Evolutionary conservation across 2,113 vertebrate species (phyloP).

Genomic region (Podiceps cristatus): DNA sequence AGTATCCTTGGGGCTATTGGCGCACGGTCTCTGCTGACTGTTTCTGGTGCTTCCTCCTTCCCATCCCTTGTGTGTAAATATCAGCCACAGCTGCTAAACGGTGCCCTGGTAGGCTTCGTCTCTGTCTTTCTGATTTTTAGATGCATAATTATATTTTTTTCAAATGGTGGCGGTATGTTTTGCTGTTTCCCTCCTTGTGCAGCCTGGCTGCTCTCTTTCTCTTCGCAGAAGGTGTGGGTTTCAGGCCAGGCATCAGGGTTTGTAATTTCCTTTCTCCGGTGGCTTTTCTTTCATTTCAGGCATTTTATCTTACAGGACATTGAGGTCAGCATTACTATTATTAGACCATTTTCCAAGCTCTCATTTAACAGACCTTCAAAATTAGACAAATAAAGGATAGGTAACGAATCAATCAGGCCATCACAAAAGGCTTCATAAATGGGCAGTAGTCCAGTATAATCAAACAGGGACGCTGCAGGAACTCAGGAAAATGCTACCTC

Average conservation of each 20-base stretch:
- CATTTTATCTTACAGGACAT: not conserved
- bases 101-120: not conserved
- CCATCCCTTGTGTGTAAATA: not conserved
- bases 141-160: not conserved
- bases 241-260: not conserved
- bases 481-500: not conserved
- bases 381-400: not conserved
- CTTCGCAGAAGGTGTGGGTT: not conserved
- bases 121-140: not conserved
- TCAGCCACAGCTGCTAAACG: not conserved
- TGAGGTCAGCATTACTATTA: not conserved
- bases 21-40: not conserved
- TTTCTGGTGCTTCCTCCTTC: not conserved
- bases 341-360: not conserved
- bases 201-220: not conserved
- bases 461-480: not conserved
- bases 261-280: not conserved
- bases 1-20: not conserved
- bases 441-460: not conserved
- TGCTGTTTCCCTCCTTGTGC: not conserved
- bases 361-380: not conserved
- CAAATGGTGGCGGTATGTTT: not conserved
- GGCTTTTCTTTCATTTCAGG: not conserved
- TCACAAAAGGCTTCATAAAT: not conserved
- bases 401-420: not conserved